Evolutionary conservation across 2,797 vertebrate species (phyloP), one percentile per base, ranked within the genome.

Genomic region (Rhynchotus rufescens): DNA sequence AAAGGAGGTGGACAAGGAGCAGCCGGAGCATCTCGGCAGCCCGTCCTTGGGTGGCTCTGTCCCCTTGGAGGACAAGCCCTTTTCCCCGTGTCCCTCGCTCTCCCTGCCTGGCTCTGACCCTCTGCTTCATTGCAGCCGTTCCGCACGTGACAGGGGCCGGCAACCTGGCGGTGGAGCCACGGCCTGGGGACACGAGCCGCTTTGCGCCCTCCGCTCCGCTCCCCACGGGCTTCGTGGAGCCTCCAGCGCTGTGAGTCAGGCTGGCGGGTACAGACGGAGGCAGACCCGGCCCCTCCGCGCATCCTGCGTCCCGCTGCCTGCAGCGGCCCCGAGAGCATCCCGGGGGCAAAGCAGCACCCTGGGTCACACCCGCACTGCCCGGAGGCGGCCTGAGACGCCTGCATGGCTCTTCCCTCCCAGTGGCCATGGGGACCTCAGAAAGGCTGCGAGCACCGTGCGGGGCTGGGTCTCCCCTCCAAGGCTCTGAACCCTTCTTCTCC

Each of bases 171-270:
- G 8, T 4, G 51, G 51, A 15, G 51, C 26, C 51, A 15, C 51
- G 16, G 51, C 25, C 15, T 12, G 25, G 13, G 8, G 26, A 16
- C 51, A 0, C 1, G 62, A 34, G 4, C 36, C 6, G 1, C 0
- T 1, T 44, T n/a, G 17, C 30, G 57, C 36, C 9, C 57, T 47
- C 5, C 1, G 2, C 16, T 9, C 32, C 28, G 15, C n/a, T 30
- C 2, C 16, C 34, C 10, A n/a, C 0, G 0, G 52, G 3, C 52
- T 45, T 11, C 22, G 57, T 3, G n/a, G 23, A 85, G 3, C 28
- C 61, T 47, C 66, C 84, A 83, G 42, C 14, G 13, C 14, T 10
- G 92, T 94, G 71, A 95, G 95, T 91, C 28, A 57, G 49, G 59
- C 40, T 15, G 12, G 11, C 22, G 62, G 44, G 38, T 75, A 13